phyloP scores from a whole-genome alignment of 2,113 vertebrate species.

The Perccottus glenii region DNA sequence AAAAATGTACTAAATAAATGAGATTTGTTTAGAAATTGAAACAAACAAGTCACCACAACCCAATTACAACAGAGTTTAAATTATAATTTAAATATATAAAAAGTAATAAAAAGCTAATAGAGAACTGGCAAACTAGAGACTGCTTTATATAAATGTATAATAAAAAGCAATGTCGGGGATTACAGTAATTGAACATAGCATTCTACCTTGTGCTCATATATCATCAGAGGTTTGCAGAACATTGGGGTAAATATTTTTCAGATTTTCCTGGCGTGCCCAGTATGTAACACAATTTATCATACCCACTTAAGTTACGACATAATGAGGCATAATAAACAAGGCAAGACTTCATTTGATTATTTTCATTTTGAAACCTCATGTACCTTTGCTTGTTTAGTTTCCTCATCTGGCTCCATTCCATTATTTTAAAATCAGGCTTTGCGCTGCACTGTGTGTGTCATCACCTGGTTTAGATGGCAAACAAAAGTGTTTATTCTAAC shows the following conservation, averaged over 20 bases:
- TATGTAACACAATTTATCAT: constrained; percentile 59
- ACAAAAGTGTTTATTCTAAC: constrained; percentile 12
- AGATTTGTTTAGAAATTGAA: too few relatives aligned
- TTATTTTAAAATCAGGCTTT: constrained; percentile 30
- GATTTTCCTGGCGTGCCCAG: constrained; percentile 55
- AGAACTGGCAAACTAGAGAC: background rate
- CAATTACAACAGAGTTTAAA: too few relatives aligned
- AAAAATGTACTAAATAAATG: too few relatives aligned
- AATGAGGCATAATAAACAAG: constrained; percentile 63
- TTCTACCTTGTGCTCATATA: constrained; percentile 51
- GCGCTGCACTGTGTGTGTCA: constrained; percentile 43
- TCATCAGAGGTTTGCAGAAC: constrained; percentile 56
- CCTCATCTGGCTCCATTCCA: constrained; percentile 35
- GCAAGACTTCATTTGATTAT: constrained; percentile 58
- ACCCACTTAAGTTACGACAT: constrained; percentile 50
- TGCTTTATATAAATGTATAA: background rate
- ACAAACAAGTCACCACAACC: too few relatives aligned
- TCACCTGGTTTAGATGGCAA: constrained; percentile 40
- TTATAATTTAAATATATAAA: too few relatives aligned
- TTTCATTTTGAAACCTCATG: constrained; percentile 46
- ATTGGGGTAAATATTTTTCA: constrained; percentile 70
- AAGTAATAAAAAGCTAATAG: background rate
- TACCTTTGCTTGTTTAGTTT: constrained; percentile 48
- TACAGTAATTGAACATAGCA: constrained; percentile 49
- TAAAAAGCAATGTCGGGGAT: constrained; percentile 11